These are phyloP conservation scores for Athalia rosae DNA, from an alignment of 2,888 invertebrate species.

Conservation along the genomic window DNA sequence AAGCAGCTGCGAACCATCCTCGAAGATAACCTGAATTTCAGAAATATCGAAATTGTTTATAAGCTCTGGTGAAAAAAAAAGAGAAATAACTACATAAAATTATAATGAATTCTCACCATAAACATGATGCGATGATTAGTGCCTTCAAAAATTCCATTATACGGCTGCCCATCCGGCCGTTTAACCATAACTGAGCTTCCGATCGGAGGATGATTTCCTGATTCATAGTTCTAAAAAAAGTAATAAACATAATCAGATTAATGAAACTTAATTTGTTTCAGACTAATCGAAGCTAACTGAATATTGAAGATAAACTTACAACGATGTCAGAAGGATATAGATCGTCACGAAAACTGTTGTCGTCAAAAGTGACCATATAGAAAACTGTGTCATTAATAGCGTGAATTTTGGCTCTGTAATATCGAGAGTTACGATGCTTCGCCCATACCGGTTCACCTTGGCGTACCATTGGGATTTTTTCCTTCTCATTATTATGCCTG, in stretches of 20 bases:
- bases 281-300: background rate
- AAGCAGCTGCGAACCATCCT: conserved; percentile 74
- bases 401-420: conserved; percentile 76
- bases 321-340: conserved; percentile 76
- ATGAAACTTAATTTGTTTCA: too few species aligned
- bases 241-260: background rate
- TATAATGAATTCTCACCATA: conserved; percentile 66
- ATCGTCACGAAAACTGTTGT: conserved; percentile 78
- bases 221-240: conserved; percentile 62
- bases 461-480: conserved; percentile 64
- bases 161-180: conserved; percentile 76
- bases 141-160: conserved; percentile 74
- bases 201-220: conserved; percentile 68
- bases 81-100: background rate
- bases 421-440: conserved; percentile 78
- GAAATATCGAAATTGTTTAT: background rate
- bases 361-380: conserved; percentile 79
- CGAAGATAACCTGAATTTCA: conserved; percentile 73
- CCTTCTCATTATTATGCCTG: conserved; percentile 63
- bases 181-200: conserved; percentile 75
- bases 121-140: conserved; percentile 71
- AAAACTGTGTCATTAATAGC: conserved; percentile 74
- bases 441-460: conserved; percentile 77
- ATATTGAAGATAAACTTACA: conserved; percentile 67
- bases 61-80: background rate